A percentile compares a stretch with the other conserved stretches of the same genome.
These are phyloP conservation scores for Falco cherrug DNA, from an alignment of 2,797 vertebrate species.

Conservation along the genomic window DNA sequence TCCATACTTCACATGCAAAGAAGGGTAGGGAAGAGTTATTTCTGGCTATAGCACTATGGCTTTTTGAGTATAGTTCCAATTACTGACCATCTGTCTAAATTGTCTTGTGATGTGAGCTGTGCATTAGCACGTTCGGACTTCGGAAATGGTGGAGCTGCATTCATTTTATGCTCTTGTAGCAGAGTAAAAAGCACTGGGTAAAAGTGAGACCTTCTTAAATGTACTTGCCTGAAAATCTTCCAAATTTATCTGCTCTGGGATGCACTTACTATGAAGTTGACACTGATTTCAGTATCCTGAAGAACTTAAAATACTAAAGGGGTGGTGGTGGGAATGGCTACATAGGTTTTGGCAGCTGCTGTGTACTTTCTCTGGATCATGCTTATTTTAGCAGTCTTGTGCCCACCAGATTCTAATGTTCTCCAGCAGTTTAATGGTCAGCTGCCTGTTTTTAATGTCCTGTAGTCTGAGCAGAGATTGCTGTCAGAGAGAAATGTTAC, in stretches of 20 bases:
- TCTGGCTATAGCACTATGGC: not conserved
- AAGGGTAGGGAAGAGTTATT: not conserved
- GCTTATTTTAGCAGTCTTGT: not conserved
- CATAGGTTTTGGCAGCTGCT: not conserved
- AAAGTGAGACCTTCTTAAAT: not conserved
- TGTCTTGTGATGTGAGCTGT: not conserved
- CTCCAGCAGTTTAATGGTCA: not conserved
- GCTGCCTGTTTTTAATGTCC: not conserved
- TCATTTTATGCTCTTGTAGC: not conserved
- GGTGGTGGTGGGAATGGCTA: not conserved
- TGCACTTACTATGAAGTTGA: not conserved
- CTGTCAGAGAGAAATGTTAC: not conserved
- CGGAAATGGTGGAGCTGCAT: not conserved
- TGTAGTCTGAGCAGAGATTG: not conserved
- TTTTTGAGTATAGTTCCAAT: not conserved
- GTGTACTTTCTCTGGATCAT: not conserved
- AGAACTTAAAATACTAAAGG: not conserved
- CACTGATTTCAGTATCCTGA: not conserved
- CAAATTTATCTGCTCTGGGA: not conserved
- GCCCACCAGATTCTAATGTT: not conserved
- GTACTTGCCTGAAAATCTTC: not conserved
- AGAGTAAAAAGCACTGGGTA: not conserved
- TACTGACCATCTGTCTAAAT: not conserved
- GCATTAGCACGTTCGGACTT: not conserved
- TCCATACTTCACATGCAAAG: not conserved